Percentiles rank a stretch among this genome's conserved stretches.
These are phyloP conservation scores for Galerucella nymphaeae DNA, from an alignment of 2,888 invertebrate genomes.

Conservation along the genomic window DNA sequence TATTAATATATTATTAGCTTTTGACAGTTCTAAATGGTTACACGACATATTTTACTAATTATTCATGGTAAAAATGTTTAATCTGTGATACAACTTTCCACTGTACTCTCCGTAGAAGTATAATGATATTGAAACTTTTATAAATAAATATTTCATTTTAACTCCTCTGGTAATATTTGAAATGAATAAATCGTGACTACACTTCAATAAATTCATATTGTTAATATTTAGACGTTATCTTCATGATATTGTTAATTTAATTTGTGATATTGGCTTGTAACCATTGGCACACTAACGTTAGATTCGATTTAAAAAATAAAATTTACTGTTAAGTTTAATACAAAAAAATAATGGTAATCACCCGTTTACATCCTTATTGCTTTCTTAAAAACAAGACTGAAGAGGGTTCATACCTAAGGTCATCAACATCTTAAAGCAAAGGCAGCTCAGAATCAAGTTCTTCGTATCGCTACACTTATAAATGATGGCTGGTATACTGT, in stretches of 20 bases:
- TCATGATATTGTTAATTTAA: background rate
- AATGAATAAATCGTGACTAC: too few species aligned
- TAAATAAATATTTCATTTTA: too few species aligned
- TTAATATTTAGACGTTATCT: background rate
- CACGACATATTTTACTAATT: too few species aligned
- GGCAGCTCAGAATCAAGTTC: conserved; percentile 64
- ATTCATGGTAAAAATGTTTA: too few species aligned
- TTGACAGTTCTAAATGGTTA: too few species aligned
- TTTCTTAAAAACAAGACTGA: conserved; percentile 49
- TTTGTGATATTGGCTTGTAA: background rate
- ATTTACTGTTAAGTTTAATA: conserved; percentile 8
- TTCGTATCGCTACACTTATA: conserved; percentile 64
- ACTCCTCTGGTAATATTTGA: too few species aligned
- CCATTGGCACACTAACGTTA: conserved; percentile 1
- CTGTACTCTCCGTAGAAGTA: too few species aligned
- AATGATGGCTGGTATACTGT: conserved; percentile 59
- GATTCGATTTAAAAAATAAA: background rate
- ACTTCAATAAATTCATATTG: background rate
- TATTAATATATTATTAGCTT: too few species aligned
- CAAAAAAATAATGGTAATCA: conserved; percentile 28
- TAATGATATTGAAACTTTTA: too few species aligned
- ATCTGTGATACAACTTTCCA: too few species aligned
- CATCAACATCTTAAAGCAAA: conserved; percentile 64
- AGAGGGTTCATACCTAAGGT: conserved; percentile 60
- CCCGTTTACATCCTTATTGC: conserved; percentile 46